Evolutionary conservation across 2,888 invertebrate species (phyloP).

Genomic region (Bhutanitis thaidina): DNA sequence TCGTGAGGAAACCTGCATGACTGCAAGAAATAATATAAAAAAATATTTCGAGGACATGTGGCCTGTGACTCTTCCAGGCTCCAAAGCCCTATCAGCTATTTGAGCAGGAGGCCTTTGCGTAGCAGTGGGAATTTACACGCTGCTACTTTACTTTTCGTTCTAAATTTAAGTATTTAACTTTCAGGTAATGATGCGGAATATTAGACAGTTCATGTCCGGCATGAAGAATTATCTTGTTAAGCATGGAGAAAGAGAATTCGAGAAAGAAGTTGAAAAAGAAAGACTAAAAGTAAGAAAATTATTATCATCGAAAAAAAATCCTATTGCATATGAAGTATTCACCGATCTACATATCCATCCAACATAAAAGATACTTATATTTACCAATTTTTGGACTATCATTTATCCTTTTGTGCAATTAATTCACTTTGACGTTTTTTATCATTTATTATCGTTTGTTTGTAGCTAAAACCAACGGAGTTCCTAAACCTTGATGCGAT

Average conservation of each 20-base stretch:
- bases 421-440: background rate
- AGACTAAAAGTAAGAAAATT: slow-evolving; percentile 82
- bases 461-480: slow-evolving; percentile 90
- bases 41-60: no score
- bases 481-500: slow-evolving; percentile 97
- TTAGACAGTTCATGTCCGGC: slow-evolving; percentile 98
- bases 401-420: no score
- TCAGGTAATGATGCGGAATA: slow-evolving; percentile 90
- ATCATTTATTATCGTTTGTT: slow-evolving; percentile 3
- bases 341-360: no score
- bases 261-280: slow-evolving; percentile 93
- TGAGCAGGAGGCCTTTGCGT: no score
- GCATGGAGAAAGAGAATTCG: slow-evolving; percentile 96
- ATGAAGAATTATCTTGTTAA: slow-evolving; percentile 99
- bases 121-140: no score
- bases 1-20: no score
- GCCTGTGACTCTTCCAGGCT: no score
- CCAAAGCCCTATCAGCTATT: no score
- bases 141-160: background rate
- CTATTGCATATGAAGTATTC: no score
- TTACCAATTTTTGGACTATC: no score
- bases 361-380: no score
- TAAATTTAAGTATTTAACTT: slow-evolving; percentile 22
- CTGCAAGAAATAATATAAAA: no score
- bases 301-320: background rate